A percentile compares a stretch with the other conserved stretches of the same genome.
Conservation (phyloP, 2,113 vertebrate genomes). For the Camelus bactrianus region DNA sequence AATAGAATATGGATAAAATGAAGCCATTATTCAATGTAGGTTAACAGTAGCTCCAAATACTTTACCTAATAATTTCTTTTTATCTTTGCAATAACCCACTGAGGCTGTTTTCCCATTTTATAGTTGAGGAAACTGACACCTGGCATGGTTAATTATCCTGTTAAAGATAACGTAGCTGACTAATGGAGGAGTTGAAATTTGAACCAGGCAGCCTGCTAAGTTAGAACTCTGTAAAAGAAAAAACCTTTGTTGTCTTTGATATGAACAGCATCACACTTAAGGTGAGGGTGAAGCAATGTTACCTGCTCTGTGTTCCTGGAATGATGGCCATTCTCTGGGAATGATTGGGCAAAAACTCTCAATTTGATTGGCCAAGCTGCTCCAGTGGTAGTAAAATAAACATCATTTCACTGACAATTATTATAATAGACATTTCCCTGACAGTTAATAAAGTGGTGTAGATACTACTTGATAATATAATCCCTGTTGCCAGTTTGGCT, state of each 20-base stretch:
- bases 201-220: neutral
- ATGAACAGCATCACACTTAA: neutral
- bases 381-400: slow-evolving; percentile 65
- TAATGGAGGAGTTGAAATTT: neutral
- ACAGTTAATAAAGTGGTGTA: slow-evolving; percentile 84
- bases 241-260: neutral
- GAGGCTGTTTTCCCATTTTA: neutral
- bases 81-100: neutral
- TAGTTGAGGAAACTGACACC: neutral
- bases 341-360: slow-evolving; percentile 1
- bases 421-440: slow-evolving; percentile 79
- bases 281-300: neutral
- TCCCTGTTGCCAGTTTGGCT: slow-evolving; percentile 83
- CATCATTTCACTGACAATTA: slow-evolving; percentile 75
- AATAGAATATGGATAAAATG: neutral
- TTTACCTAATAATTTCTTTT: neutral
- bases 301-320: neutral
- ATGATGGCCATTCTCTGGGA: slow-evolving; percentile 18
- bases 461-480: slow-evolving; percentile 82
- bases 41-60: neutral
- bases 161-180: neutral
- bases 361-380: slow-evolving; percentile 61
- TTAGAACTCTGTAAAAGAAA: neutral
- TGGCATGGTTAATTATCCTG: neutral
- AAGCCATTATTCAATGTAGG: neutral